A percentile compares a stretch with the other conserved stretches of the same genome.
These are phyloP conservation scores for Chlorodrepanis virens DNA, from an alignment of 2,113 vertebrate genomes.

Conservation along the genomic window DNA sequence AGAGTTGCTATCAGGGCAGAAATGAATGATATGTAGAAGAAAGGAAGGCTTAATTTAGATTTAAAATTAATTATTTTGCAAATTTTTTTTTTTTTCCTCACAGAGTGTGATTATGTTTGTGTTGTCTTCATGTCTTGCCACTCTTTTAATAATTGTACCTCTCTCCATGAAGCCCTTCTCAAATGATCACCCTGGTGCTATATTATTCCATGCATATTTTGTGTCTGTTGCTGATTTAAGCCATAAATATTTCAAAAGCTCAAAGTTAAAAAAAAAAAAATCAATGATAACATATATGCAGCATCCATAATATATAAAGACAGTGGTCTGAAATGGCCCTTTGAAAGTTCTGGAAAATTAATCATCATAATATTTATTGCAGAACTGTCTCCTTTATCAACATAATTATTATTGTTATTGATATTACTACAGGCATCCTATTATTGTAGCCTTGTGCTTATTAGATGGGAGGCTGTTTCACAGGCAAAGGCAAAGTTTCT, in stretches of 20 bases:
- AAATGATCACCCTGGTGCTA: not conserved
- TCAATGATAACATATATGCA: not conserved
- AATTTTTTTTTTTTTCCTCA: not conserved
- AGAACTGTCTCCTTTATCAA: conserved; percentile 7
- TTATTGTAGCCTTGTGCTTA: not conserved
- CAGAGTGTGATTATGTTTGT: not conserved
- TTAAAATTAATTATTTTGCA: not conserved
- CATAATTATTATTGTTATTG: not conserved
- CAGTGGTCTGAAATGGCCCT: not conserved
- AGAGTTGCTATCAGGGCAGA: not conserved
- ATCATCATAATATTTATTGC: not conserved
- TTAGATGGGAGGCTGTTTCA: not conserved
- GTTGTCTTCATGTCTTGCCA: not conserved
- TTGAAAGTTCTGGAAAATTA: conserved; percentile 8
- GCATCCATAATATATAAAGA: not conserved
- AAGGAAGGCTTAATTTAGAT: not conserved
- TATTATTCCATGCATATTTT: not conserved
- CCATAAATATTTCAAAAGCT: conserved; percentile 2
- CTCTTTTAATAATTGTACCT: not conserved
- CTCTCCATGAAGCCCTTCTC: not conserved
- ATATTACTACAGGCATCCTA: not conserved
- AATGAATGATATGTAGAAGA: not conserved
- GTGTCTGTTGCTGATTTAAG: not conserved
- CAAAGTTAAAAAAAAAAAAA: not conserved
- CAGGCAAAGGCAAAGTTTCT: not conserved